These are phyloP conservation scores for Onchidella celtica DNA, from an alignment of 2,888 invertebrate species.

Conservation along the genomic window DNA sequence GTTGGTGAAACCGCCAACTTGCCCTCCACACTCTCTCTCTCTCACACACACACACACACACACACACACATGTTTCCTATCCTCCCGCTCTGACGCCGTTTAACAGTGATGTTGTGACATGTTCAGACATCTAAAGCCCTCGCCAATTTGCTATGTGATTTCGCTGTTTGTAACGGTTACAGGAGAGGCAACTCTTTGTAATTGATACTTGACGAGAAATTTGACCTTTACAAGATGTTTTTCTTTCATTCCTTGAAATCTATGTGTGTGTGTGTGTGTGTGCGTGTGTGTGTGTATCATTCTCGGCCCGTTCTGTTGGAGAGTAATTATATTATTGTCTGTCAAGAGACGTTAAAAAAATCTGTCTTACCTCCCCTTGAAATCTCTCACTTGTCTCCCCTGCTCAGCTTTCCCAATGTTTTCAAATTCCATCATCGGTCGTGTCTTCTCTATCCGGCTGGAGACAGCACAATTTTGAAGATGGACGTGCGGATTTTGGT, in stretches of 20 bases:
- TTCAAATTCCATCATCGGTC: too few relatives aligned
- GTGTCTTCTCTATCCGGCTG: too few relatives aligned
- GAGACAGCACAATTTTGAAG: too few relatives aligned
- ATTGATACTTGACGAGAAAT: slow-evolving; percentile 13
- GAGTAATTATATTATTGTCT: not conserved
- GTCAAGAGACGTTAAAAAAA: too few relatives aligned
- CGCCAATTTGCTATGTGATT: slow-evolving; percentile 2
- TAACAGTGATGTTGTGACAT: slow-evolving; percentile 16
- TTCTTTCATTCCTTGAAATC: slow-evolving; percentile 23
- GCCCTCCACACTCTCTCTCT: too few relatives aligned
- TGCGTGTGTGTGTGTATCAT: not conserved
- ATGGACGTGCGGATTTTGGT: too few relatives aligned
- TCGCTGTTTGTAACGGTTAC: not conserved
- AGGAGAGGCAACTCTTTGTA: slow-evolving; percentile 15
- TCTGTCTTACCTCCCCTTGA: too few relatives aligned
- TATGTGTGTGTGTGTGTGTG: not conserved
- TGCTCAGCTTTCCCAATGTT: too few relatives aligned
- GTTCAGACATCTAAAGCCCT: not conserved
- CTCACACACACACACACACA: not conserved
- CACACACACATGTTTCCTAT: not conserved
- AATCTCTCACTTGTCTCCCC: too few relatives aligned
- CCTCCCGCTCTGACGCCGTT: not conserved
- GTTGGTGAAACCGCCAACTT: too few relatives aligned
- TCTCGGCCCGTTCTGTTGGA: not conserved
- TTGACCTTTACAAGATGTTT: not conserved